Base-by-base conservation (phyloP, 2,797 vertebrate genomes). In the Chanos chanos region DNA sequence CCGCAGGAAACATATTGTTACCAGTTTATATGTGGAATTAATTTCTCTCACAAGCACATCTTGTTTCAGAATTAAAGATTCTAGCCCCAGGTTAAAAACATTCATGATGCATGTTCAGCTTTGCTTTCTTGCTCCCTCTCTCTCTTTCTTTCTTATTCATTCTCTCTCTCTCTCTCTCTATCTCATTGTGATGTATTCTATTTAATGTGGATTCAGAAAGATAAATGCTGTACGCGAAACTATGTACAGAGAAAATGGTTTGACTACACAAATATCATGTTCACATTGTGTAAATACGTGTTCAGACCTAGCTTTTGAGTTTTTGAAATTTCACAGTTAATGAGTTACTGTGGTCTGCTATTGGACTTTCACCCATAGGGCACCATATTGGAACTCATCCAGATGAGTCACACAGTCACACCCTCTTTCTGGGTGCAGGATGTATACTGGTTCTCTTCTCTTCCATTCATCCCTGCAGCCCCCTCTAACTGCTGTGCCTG, bases 61-160 rank as follows among this genome's bases (percentile, higher is more conserved):
- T 81, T 83, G 77, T 81, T 82, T 77, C 76, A 78, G 73, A 84
- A 76, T 81, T 68, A 74, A 74, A 73, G 58, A 77, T 77, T 76
- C 70, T 72, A 70, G 66, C 81, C 73, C 4, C 30, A 7, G 77
- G 79, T 79, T 57, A 40, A 71, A 65, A 71, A 19, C 53, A 36
- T 60, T 67, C 50, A 7, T 21, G 43, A 50, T 64, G 60, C 10
- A 27, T 69, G 70, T 76, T 67, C 58, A 65, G 81, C 77, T 74
- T 78, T 78, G 72, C 77, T 75, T 60, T 64, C 48, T 34, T 34
- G 12, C n/a, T n/a, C n/a, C n/a, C n/a, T n/a, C n/a, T n/a, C n/a
- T n/a, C n/a, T n/a, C n/a, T n/a, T n/a, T n/a, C n/a, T n/a, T n/a
- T n/a, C n/a, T n/a, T n/a, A n/a, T n/a, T n/a, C n/a, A n/a, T n/a